phyloP scores from a whole-genome alignment of 2,113 vertebrate species.

The Ondatra zibethicus region DNA sequence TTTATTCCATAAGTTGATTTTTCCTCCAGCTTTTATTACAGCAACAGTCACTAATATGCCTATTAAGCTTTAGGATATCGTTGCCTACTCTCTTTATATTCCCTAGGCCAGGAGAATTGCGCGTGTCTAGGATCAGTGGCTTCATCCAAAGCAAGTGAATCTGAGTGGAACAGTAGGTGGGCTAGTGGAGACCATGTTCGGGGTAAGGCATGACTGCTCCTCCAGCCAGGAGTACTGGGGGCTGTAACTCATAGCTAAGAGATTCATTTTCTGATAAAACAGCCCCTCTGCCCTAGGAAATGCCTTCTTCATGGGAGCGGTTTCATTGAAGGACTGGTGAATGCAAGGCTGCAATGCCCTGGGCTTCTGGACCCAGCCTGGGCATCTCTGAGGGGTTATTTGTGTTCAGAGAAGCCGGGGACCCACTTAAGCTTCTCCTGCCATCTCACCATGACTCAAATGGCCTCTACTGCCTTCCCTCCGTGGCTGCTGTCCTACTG shows the following conservation, averaged over 20 bases:
- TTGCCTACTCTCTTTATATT: neutral
- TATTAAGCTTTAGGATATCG: neutral
- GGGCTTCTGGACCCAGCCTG: neutral
- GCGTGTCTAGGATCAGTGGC: neutral
- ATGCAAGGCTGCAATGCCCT: neutral
- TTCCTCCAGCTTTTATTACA: neutral
- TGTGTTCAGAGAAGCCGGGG: neutral
- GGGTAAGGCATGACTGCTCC: neutral
- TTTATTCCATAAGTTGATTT: neutral
- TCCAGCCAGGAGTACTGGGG: neutral
- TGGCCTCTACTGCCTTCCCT: neutral
- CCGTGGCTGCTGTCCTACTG: neutral
- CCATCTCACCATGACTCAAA: neutral
- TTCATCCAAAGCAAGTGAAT: neutral
- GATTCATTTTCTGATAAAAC: neutral
- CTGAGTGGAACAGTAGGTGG: neutral
- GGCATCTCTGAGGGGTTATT: neutral
- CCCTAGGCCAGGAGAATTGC: neutral
- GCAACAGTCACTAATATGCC: neutral
- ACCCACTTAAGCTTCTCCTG: too few relatives aligned
- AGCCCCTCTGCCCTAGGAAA: neutral
- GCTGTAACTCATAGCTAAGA: neutral
- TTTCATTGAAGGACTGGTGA: neutral
- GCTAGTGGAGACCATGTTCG: neutral
- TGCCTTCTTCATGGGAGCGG: neutral